Percentiles rank a stretch among this genome's conserved stretches.
phyloP scores from a whole-genome alignment of 2,113 vertebrate species.

The Nanorana parkeri region DNA sequence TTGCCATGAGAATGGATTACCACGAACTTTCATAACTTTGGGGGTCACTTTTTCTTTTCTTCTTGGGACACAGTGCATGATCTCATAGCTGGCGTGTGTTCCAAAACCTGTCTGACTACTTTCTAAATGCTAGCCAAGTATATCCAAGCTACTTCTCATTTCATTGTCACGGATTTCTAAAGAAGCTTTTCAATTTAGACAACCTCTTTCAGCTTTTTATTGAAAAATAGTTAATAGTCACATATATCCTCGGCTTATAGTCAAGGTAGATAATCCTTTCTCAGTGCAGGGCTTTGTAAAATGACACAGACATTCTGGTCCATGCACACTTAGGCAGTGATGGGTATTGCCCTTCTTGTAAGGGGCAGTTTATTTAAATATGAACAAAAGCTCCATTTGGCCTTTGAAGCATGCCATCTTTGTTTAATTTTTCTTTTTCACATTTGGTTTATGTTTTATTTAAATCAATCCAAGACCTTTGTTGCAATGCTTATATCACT shows the following conservation, averaged over 20 bases:
- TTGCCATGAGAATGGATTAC: slow-evolving; percentile 1
- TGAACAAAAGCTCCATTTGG: slow-evolving; percentile 23
- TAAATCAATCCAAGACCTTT: background rate
- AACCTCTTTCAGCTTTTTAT: slow-evolving; percentile 51
- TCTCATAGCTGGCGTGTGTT: slow-evolving; percentile 50
- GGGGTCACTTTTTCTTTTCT: slow-evolving; percentile 20
- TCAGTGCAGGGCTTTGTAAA: slow-evolving; percentile 4
- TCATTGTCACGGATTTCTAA: slow-evolving; percentile 49
- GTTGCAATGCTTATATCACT: background rate
- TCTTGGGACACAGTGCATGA: slow-evolving; percentile 20
- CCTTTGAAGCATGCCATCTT: slow-evolving; percentile 15
- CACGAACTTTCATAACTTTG: slow-evolving; percentile 31
- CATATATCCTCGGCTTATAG: slow-evolving; percentile 31
- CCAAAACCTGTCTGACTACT: slow-evolving; percentile 21
- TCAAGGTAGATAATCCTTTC: slow-evolving; percentile 50
- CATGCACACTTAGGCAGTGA: slow-evolving; percentile 1
- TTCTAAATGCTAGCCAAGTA: slow-evolving; percentile 40
- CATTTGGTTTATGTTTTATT: slow-evolving; percentile 35
- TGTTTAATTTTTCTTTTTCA: slow-evolving; percentile 20
- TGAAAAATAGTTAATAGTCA: slow-evolving; percentile 52
- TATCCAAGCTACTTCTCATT: slow-evolving; percentile 46
- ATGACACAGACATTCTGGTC: slow-evolving; percentile 9
- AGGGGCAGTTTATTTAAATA: slow-evolving; percentile 10
- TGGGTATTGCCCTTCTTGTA: slow-evolving; percentile 3
- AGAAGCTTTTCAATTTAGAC: slow-evolving; percentile 39